These are phyloP conservation scores for Okapia johnstoni DNA, from an alignment of 2,113 vertebrate species.

Conservation along the genomic window DNA sequence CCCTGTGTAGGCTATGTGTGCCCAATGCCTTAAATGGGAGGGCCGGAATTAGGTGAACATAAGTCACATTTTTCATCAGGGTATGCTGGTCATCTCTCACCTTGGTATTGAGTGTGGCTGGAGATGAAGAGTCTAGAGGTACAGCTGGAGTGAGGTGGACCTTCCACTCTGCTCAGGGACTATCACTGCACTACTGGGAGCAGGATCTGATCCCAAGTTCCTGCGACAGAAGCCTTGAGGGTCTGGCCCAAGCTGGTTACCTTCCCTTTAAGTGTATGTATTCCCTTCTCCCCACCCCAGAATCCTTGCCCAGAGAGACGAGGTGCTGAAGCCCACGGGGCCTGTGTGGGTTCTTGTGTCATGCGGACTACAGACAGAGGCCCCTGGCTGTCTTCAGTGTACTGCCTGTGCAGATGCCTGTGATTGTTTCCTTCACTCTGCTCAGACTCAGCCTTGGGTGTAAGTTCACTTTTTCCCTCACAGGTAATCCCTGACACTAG, in stretches of 20 bases:
- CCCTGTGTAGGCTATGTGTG: not conserved
- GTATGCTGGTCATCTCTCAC: not conserved
- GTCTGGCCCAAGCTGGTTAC: not conserved
- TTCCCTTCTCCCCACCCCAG: not conserved
- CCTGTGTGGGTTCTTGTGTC: not conserved
- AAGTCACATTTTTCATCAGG: not conserved
- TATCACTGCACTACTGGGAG: not conserved
- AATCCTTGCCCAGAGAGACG: not conserved
- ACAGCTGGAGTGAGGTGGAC: not conserved
- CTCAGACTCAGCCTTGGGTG: not conserved
- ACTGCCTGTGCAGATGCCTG: fast-evolving
- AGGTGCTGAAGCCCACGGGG: not conserved
- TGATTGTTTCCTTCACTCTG: not conserved
- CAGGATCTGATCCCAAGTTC: not conserved
- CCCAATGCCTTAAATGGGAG: not conserved
- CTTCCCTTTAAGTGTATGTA: not conserved
- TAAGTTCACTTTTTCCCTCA: not conserved
- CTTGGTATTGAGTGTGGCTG: not conserved
- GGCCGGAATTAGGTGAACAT: not conserved
- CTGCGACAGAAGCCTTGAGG: not conserved
- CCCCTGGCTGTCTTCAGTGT: not conserved
- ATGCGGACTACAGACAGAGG: not conserved
- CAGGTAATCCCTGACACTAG: not conserved
- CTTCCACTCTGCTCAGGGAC: not conserved
- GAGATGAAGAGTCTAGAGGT: not conserved